Base-by-base conservation (phyloP, 1,140 invertebrate species). In the Drosophila mayri region DNA sequence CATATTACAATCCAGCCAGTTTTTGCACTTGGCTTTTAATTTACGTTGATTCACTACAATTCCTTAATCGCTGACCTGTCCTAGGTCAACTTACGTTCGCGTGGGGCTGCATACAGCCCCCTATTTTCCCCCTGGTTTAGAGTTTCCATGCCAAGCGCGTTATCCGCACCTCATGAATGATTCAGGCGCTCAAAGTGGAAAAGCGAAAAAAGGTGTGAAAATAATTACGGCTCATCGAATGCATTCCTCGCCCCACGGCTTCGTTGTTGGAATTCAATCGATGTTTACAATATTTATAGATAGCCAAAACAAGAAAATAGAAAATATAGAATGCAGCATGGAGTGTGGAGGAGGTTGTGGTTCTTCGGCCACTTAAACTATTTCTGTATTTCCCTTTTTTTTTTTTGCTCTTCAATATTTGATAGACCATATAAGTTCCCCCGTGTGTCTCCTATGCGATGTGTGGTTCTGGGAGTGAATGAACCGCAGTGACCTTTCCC, bases 401-500 rank as follows among this genome's bases (percentile, higher is more conserved):
- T 30, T 70, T 70, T 52, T 65, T 3, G 11, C 62, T 40, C 40
- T 20, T 76, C 32, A 76, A 76, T 76, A 61, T 68, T 76, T 76
- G 74, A 77, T 78, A 57, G 57, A 28, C 35, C 40, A 66, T 66
- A 66, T 66, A 67, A 4, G 50, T 70, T 62, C 22, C 54, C 54
- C 41, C 54, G 52, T 57, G 49, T 54, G 52, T 54, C 52, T 77
- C 44, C 57, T 55, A 40, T 54, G 54, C 44, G n/a, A 70, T 62
- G 50, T 54, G 50, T 54, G 65, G 37, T 67, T 49, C 64, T 37
- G 22, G 16, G 43, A 59, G 85, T 81, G 77, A 85, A 90, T 84
- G 85, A 90, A 90, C 85, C 41, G 54, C 14, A 90, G 44, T 90
- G 73, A 90, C 81, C 85, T 75, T 50, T 68, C 10, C 28, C 32